These are phyloP conservation scores for Cyprinodon diabolis DNA, from an alignment of 2,797 vertebrate genomes.

Conservation along the genomic window DNA sequence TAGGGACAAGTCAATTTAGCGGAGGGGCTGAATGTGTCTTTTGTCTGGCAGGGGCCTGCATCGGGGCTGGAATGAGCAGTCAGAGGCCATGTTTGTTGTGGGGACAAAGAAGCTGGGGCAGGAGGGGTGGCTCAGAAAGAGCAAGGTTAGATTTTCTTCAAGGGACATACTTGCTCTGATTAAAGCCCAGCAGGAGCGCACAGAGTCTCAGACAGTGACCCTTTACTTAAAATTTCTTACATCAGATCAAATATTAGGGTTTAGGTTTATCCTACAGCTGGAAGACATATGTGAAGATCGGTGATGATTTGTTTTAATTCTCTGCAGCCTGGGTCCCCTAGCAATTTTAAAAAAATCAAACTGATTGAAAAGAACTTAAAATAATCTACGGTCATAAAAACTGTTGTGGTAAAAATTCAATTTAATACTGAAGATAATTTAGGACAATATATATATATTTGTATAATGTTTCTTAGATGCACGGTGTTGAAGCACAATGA, in stretches of 20 bases:
- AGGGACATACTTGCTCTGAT: conserved; percentile 52
- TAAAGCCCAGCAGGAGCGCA: conserved; percentile 63
- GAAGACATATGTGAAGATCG: conserved; percentile 34
- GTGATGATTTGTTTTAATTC: conserved; percentile 28
- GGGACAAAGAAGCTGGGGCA: conserved; percentile 34
- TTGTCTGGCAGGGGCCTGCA: conserved; percentile 52
- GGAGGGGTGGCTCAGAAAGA: conserved; percentile 21
- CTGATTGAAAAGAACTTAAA: neutral
- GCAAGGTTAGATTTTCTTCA: conserved; percentile 22
- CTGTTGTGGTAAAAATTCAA: too few species aligned
- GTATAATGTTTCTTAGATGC: too few species aligned
- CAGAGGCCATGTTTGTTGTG: conserved; percentile 32
- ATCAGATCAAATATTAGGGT: conserved; percentile 50
- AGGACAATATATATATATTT: conserved; percentile 25
- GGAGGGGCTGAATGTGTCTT: conserved; percentile 46
- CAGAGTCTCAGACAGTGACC: conserved; percentile 52
- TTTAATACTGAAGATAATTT: conserved; percentile 12
- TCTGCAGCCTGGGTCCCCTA: conserved; percentile 7
- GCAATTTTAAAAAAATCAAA: neutral
- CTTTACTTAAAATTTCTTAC: conserved; percentile 25
- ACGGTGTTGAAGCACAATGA: too few species aligned
- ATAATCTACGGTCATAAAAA: neutral
- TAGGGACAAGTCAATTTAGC: conserved; percentile 69
- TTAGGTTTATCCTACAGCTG: conserved; percentile 44
- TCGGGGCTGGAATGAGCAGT: conserved; percentile 38